Evolutionary conservation across 2,888 invertebrate species (phyloP).

Genomic region (Napeogenes inachia): DNA sequence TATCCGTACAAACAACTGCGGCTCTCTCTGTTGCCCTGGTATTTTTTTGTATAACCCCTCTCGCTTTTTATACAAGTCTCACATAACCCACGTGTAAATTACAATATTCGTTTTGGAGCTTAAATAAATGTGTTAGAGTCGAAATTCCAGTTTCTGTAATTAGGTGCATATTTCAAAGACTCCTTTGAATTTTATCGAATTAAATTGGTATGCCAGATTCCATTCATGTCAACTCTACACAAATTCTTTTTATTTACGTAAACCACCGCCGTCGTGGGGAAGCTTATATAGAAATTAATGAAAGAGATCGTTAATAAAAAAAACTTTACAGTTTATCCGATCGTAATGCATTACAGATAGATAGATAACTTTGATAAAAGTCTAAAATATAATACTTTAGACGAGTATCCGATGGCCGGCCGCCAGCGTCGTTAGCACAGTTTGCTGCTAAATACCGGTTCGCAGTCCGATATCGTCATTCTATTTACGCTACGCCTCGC

Average conservation of each 20-base stretch:
- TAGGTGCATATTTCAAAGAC: slow-evolving; percentile 4
- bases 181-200: slow-evolving; percentile 12
- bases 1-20: slow-evolving; percentile 22
- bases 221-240: slow-evolving; percentile 9
- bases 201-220: slow-evolving; percentile 12
- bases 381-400: no score
- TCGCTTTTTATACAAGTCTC: slow-evolving; percentile 28
- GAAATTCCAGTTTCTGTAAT: slow-evolving; percentile 1
- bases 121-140: not conserved
- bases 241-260: not conserved
- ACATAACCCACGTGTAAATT: not conserved
- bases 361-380: no score
- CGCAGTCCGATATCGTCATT: slow-evolving; percentile 40
- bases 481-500: slow-evolving; percentile 62
- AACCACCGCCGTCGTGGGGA: not conserved
- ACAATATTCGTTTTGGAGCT: not conserved
- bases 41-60: slow-evolving; percentile 45
- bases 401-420: no score
- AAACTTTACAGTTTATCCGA: no score
- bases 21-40: slow-evolving; percentile 45
- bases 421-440: no score
- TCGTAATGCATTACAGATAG: no score
- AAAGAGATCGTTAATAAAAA: no score
- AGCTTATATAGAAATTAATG: slow-evolving; percentile 3
- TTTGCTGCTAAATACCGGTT: slow-evolving; percentile 34